A percentile compares a stretch with the other conserved stretches of the same genome.
These are phyloP conservation scores for Drosophila affinis DNA, from an alignment of 2,888 invertebrate species.

Conservation along the genomic window DNA sequence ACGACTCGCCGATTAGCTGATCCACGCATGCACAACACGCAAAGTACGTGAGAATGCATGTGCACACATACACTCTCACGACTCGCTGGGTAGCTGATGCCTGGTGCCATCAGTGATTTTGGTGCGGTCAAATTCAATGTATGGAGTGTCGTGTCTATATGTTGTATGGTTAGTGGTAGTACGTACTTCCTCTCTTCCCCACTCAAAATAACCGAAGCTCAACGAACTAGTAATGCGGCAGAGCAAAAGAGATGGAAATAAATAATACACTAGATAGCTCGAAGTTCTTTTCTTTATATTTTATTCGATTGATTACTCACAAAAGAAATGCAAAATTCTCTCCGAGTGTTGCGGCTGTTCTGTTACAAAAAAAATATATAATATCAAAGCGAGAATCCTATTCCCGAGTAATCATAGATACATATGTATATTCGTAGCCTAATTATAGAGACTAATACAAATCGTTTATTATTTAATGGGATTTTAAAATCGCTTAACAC, in stretches of 20 bases:
- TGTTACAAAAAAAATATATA: slow-evolving; percentile 35
- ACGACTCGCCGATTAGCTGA: too few species aligned
- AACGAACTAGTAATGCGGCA: slow-evolving; percentile 8
- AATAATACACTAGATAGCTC: slow-evolving; percentile 14
- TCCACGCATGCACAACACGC: too few species aligned
- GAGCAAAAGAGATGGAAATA: slow-evolving; percentile 1
- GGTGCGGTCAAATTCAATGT: too few species aligned
- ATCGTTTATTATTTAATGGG: slow-evolving; percentile 22
- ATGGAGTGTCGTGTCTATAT: too few species aligned
- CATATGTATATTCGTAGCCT: slow-evolving; percentile 18
- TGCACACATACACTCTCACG: too few species aligned
- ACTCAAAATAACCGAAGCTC: neutral
- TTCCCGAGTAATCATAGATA: slow-evolving; percentile 16
- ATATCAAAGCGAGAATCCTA: slow-evolving; percentile 19
- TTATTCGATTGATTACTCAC: slow-evolving; percentile 21
- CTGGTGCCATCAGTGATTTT: too few species aligned
- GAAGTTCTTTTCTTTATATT: slow-evolving; percentile 14
- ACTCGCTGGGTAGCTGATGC: too few species aligned
- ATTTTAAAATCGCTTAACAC: slow-evolving; percentile 29
- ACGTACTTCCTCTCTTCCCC: too few species aligned
- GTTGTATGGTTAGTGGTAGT: too few species aligned
- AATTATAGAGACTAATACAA: slow-evolving; percentile 28
- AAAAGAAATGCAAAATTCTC: slow-evolving; percentile 39
- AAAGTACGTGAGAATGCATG: too few species aligned
- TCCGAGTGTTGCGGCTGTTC: slow-evolving; percentile 41